phyloP scores from a whole-genome alignment of 2,888 invertebrate species.

The Melikaiella ostensackeni region DNA sequence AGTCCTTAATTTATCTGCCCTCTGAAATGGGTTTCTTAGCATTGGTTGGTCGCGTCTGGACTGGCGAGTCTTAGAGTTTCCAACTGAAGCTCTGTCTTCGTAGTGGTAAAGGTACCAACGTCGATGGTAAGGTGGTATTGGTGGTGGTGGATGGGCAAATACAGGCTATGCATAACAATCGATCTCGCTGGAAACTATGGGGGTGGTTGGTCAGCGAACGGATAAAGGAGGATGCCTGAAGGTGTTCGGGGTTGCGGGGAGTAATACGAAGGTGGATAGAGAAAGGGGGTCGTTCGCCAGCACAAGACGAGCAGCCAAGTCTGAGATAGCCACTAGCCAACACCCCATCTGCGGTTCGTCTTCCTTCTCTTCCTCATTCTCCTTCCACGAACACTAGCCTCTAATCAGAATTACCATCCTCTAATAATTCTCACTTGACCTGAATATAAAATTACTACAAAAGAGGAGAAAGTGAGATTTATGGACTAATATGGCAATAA shows the following conservation, averaged over 20 bases:
- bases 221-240: conserved; percentile 57
- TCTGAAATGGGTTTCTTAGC: conserved; percentile 71
- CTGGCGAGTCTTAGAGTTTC: conserved; percentile 56
- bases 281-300: conserved; percentile 51
- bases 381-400: background rate
- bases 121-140: conserved; percentile 50
- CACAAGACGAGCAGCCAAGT: conserved; percentile 68
- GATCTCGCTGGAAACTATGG: conserved; percentile 76
- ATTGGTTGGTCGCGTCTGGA: conserved; percentile 68
- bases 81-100: conserved; percentile 50
- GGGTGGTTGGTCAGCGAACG: conserved; percentile 74
- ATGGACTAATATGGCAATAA: too few species aligned
- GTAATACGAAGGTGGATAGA: conserved; percentile 58
- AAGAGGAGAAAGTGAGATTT: too few species aligned
- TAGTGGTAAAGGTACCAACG: conserved; percentile 45
- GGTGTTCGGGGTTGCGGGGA: conserved; percentile 32
- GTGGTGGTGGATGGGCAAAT: conserved; percentile 72
- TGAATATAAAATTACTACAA: background rate
- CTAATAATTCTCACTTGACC: background rate
- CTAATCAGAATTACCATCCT: conserved; percentile 17
- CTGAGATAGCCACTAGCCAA: conserved; percentile 74
- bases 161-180: conserved; percentile 78
- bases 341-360: conserved; percentile 69
- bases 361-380: conserved; percentile 48
- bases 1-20: conserved; percentile 47